Evolutionary conservation across 2,797 vertebrate species (phyloP).

Genomic region (Octomys mimax): DNA sequence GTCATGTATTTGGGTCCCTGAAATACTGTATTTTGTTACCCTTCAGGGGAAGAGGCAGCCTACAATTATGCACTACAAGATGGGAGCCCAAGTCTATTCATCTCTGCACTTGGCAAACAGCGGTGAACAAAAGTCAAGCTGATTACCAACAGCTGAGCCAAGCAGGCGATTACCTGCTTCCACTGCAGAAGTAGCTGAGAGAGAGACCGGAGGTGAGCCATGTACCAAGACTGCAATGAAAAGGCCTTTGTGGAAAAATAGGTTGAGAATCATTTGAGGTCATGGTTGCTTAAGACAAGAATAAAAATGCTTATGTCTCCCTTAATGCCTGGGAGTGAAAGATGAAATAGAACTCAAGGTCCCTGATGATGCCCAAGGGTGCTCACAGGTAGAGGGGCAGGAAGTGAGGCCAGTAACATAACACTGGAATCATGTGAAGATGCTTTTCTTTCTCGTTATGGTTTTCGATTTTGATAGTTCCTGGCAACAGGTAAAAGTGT

Average conservation of each 20-base stretch:
- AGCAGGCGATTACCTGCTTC: not conserved
- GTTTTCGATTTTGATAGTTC: not conserved
- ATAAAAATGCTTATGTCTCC: not conserved
- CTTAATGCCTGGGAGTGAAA: not conserved
- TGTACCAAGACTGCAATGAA: not conserved
- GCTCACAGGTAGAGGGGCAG: not conserved
- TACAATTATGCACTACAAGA: not conserved
- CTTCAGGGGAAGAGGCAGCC: not conserved
- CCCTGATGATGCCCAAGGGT: not conserved
- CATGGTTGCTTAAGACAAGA: not conserved
- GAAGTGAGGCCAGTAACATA: not conserved
- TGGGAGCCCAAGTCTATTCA: not conserved
- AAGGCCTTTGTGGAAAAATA: not conserved
- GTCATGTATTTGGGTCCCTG: not conserved
- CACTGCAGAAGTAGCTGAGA: not conserved
- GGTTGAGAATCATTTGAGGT: not conserved
- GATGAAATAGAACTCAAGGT: not conserved
- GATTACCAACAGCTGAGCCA: not conserved
- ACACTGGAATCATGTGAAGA: not conserved
- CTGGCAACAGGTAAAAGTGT: not conserved
- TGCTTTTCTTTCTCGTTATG: not conserved
- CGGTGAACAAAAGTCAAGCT: not conserved
- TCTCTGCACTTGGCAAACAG: not conserved
- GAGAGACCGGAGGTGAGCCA: not conserved
- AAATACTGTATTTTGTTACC: not conserved